phyloP scores from a whole-genome alignment of 23 tunicate genomes.

The Pegea sp. region DNA sequence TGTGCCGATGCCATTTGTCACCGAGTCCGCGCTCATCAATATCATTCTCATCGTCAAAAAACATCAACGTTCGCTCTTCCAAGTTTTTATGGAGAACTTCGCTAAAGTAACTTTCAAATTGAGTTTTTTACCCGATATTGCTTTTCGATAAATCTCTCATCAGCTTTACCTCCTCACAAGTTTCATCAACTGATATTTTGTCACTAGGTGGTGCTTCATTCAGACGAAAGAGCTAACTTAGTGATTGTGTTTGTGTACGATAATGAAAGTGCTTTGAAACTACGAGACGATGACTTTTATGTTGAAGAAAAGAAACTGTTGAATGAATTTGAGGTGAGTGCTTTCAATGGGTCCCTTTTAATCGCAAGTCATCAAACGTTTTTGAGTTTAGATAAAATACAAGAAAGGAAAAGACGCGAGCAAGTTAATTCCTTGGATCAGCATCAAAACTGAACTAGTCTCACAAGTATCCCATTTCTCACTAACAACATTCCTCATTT shows the following conservation, averaged over 20 bases:
- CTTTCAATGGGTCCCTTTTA: neutral
- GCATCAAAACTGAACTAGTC: conserved; percentile 90
- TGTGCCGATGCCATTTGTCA: conserved; percentile 98
- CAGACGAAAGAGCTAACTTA: conserved; percentile 43
- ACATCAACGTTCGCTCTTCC: conserved; percentile 31
- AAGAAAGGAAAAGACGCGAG: conserved; percentile 12
- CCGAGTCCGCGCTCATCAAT: conserved; percentile 71
- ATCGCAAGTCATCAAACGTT: too few species aligned
- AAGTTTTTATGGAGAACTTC: conserved; percentile 41
- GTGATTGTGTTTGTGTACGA: conserved; percentile 80
- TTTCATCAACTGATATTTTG: neutral
- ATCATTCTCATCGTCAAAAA: conserved; percentile 53
- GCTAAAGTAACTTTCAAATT: conserved; percentile 40
- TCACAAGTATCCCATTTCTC: conserved; percentile 52
- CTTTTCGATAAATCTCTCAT: neutral
- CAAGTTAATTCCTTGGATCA: conserved; percentile 92
- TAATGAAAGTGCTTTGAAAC: conserved; percentile 43
- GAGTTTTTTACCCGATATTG: neutral
- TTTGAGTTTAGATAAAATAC: conserved; percentile 6
- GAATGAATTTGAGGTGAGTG: conserved; percentile 38
- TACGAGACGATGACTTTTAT: conserved; percentile 74
- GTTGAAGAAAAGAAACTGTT: conserved; percentile 47
- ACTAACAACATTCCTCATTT: neutral
- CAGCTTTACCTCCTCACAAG: neutral
- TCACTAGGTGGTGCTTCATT: conserved; percentile 35